These are phyloP conservation scores for Drosophila anomalipes DNA, from an alignment of 2,888 invertebrate species.

Conservation along the genomic window DNA sequence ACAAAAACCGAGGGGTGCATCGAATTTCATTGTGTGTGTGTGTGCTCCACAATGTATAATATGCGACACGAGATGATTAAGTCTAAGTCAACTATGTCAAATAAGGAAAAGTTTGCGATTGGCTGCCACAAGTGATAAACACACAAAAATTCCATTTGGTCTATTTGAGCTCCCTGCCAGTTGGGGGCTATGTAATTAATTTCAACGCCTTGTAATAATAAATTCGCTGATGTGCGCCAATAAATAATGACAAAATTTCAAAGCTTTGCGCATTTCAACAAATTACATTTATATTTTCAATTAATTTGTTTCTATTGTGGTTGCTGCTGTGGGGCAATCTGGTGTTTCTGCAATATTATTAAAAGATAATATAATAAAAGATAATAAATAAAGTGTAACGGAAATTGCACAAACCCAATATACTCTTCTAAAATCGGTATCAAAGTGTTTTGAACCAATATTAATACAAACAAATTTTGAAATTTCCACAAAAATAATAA, in stretches of 20 bases:
- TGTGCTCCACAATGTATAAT: neutral
- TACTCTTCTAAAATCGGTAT: neutral
- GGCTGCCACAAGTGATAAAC: neutral
- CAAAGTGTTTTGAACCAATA: neutral
- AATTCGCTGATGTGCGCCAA: constrained; percentile 60
- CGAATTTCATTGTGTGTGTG: neutral
- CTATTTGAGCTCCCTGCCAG: neutral
- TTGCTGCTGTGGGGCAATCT: constrained; percentile 1
- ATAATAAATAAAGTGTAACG: too few relatives aligned
- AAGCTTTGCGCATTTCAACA: constrained; percentile 27
- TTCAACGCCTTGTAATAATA: constrained; percentile 75
- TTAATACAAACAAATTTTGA: neutral
- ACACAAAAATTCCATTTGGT: neutral
- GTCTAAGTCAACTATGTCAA: neutral
- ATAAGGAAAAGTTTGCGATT: neutral
- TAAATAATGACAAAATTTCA: constrained; percentile 61
- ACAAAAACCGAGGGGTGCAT: neutral
- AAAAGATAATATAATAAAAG: neutral
- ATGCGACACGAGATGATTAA: neutral
- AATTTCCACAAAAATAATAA: neutral
- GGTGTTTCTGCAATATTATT: constrained; percentile 19
- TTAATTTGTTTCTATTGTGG: constrained; percentile 12
- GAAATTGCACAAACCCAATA: neutral
- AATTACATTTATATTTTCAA: constrained; percentile 38
- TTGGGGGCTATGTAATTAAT: constrained; percentile 62